Evolutionary conservation across 2,113 vertebrate species (phyloP).

Genomic region (Urocitellus parryii): DNA sequence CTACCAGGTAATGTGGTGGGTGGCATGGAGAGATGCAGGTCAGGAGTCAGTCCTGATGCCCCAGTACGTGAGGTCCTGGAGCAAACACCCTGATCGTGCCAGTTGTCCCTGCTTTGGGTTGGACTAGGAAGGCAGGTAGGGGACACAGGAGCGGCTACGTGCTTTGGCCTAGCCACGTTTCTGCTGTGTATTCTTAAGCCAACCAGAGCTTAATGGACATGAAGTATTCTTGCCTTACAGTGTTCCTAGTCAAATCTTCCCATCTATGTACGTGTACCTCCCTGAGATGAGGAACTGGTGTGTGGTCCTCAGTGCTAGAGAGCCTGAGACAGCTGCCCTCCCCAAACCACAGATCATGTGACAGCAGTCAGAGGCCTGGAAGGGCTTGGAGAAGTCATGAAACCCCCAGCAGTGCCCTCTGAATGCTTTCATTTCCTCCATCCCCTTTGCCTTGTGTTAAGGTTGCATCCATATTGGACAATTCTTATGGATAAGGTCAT

Average conservation of each 20-base stretch:
- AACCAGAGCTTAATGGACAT: background rate
- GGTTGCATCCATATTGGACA: background rate
- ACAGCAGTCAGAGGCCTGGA: background rate
- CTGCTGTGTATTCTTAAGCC: background rate
- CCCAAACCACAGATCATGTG: background rate
- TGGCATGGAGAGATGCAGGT: background rate
- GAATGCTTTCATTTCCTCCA: background rate
- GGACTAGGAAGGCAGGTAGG: background rate
- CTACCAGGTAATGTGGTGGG: background rate
- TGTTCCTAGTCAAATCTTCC: background rate
- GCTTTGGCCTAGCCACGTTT: background rate
- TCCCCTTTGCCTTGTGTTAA: background rate
- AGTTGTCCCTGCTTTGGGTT: background rate
- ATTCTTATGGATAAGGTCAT: background rate
- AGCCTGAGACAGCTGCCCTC: background rate
- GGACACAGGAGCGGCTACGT: fast-evolving
- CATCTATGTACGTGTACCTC: fast-evolving
- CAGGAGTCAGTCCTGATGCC: background rate
- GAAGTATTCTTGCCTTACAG: background rate
- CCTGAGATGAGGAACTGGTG: background rate
- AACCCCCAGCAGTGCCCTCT: background rate
- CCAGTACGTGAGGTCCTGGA: background rate
- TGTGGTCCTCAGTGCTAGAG: background rate
- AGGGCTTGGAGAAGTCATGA: background rate
- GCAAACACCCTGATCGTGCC: fast-evolving